Conservation (phyloP, 1,140 invertebrate species). For the Pteromalus puparum region DNA sequence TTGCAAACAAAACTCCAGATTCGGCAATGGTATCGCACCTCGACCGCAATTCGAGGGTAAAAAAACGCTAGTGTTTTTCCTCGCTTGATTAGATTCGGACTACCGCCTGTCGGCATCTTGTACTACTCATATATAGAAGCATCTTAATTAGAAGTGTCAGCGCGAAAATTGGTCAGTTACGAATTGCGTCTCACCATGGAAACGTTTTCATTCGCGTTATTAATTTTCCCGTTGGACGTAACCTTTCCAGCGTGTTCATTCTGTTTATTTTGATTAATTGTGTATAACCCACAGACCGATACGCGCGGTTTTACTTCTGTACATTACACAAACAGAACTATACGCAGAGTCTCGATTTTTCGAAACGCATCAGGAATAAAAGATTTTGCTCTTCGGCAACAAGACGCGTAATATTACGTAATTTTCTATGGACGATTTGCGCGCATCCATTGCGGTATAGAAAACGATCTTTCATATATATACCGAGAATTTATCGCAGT, state of each 20-base stretch:
- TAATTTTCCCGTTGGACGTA: not conserved
- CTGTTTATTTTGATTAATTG: not conserved
- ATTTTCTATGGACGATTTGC: not conserved
- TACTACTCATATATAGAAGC: not conserved
- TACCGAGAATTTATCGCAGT: too few species aligned
- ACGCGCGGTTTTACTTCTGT: not conserved
- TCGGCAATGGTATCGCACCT: too few species aligned
- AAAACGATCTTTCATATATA: too few species aligned
- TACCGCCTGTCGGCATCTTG: too few species aligned
- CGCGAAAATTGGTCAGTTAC: not conserved
- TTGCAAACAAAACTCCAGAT: too few species aligned
- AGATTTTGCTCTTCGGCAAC: not conserved
- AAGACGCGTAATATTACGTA: not conserved
- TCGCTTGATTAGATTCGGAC: too few species aligned
- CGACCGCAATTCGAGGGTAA: not conserved
- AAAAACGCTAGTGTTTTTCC: too few species aligned
- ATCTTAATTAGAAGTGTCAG: slow-evolving; percentile 17
- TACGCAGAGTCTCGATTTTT: not conserved
- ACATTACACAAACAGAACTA: not conserved
- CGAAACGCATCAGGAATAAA: not conserved
- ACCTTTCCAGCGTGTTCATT: not conserved
- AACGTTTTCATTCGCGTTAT: not conserved
- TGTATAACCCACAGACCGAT: not conserved
- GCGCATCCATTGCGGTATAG: too few species aligned
- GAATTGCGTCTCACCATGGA: not conserved